A percentile compares a stretch with the other conserved stretches of the same genome.
These are phyloP conservation scores for Lynx canadensis DNA, from an alignment of 2,113 vertebrate genomes.

Conservation along the genomic window DNA sequence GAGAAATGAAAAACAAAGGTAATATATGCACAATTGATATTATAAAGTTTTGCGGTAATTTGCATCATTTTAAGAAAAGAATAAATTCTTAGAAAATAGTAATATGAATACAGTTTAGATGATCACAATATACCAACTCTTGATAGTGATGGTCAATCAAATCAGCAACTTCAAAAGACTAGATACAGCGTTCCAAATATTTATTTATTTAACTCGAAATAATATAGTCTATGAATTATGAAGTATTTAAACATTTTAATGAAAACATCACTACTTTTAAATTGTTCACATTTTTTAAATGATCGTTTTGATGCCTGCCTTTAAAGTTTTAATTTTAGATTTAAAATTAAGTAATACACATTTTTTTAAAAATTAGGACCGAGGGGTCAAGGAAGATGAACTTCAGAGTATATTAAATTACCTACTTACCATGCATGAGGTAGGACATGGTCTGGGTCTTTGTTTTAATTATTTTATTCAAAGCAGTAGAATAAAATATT, in stretches of 20 bases:
- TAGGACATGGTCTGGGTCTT: slow-evolving; percentile 79
- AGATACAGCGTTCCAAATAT: neutral
- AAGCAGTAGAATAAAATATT: slow-evolving; percentile 56
- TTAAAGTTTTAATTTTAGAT: slow-evolving; percentile 49
- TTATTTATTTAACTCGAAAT: slow-evolving; percentile 17
- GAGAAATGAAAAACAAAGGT: neutral
- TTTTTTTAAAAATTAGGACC: slow-evolving; percentile 87
- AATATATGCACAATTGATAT: neutral
- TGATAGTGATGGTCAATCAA: neutral
- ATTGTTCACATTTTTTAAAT: neutral
- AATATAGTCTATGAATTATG: neutral
- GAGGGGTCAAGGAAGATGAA: slow-evolving; percentile 98
- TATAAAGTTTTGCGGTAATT: neutral
- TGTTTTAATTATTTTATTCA: slow-evolving; percentile 60
- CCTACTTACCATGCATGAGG: slow-evolving; percentile 99
- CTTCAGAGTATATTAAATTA: slow-evolving; percentile 98
- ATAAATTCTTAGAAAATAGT: neutral
- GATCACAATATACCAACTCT: neutral
- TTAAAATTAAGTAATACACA: slow-evolving; percentile 53
- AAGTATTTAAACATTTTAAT: neutral
- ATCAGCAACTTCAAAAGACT: neutral
- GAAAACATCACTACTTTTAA: slow-evolving; percentile 5
- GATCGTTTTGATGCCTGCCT: slow-evolving; percentile 1
- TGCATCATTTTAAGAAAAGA: neutral
- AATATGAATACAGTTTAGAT: neutral